Evolutionary conservation across 2,113 vertebrate genomes (phyloP), one percentile per base, ranked within the genome.

Genomic region (Colius striatus): DNA sequence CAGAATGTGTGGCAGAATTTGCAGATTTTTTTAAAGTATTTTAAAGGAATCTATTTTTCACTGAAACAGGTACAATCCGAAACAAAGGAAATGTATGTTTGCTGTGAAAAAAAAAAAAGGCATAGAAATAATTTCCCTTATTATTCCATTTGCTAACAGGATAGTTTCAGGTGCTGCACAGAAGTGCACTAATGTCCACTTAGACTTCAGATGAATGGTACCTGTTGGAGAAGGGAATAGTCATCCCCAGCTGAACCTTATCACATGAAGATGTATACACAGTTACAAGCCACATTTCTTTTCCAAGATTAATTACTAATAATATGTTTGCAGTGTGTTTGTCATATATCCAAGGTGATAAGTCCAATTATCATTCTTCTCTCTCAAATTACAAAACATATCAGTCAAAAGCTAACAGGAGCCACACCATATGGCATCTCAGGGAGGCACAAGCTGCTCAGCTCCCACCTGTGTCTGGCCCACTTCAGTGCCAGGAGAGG

Each of bases 361-460:
- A 3, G 2, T 77, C 72, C 13, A 2, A 16, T 93, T 80, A 77
- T 60, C 34, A 14, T 81, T 85, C 79, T 72, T 66, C 84, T 83
- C 57, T 81, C 88, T 93, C 53, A 55, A 38, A 94, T 78, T 87
- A 78, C 92, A 92, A 84, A 93, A 63, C 57, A 32, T 16, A 78
- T 84, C 91, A 87, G 74, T 82, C 90, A 94, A 63, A 90, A 82
- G 66, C 71, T 57, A 85, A 34, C 22, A 43, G 62, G 92, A 95
- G 66, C 66, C 51, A 62, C 57, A 78, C 72, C 94, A 92, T 68
- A 79, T 13, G 62, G 92, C 71, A 75, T 79, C 79, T 85, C 50
- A 13, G 75, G 75, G 66, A 83, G 86, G 34, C 58, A 48, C 89
- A 88, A 68, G 71, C 91, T 95, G 94, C 82, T 63, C 30, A 1